phyloP scores from a whole-genome alignment of 2,888 invertebrate genomes.

The Watsonalla binaria region DNA sequence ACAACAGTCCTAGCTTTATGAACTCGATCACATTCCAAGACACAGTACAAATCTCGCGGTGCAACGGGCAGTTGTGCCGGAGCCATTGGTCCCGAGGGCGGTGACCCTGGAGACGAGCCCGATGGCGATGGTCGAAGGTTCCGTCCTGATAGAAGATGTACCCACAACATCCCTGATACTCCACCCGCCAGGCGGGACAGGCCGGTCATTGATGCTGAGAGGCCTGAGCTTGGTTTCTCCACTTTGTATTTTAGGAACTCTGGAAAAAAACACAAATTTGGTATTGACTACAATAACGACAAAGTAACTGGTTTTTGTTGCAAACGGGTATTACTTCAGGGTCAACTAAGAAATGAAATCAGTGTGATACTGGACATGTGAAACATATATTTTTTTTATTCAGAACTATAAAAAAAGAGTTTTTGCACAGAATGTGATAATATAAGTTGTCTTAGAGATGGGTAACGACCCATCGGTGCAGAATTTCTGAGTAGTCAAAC shows the following conservation, averaged over 20 bases:
- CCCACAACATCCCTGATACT: slow-evolving; percentile 93
- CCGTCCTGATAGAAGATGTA: slow-evolving; percentile 92
- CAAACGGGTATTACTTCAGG: too few relatives aligned
- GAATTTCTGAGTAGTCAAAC: too few relatives aligned
- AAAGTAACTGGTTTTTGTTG: too few relatives aligned
- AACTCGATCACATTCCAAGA: slow-evolving; percentile 96
- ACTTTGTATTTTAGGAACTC: slow-evolving; percentile 95
- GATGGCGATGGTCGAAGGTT: slow-evolving; percentile 87
- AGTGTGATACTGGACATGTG: too few relatives aligned
- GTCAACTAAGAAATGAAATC: too few relatives aligned
- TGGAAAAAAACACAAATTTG: slow-evolving; percentile 40
- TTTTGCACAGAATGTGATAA: too few relatives aligned
- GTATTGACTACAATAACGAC: too few relatives aligned
- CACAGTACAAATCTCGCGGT: slow-evolving; percentile 95
- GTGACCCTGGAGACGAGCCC: slow-evolving; percentile 84
- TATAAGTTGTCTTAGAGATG: too few relatives aligned
- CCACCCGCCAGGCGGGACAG: slow-evolving; percentile 70
- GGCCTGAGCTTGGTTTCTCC: slow-evolving; percentile 82
- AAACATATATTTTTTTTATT: too few relatives aligned
- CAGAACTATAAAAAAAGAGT: too few relatives aligned
- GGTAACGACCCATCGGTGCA: too few relatives aligned
- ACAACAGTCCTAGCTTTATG: slow-evolving; percentile 97
- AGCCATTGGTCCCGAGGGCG: slow-evolving; percentile 80
- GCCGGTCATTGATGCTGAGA: slow-evolving; percentile 79
- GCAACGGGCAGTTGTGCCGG: slow-evolving; percentile 63